Conservation (phyloP, 2,888 invertebrate species). For the Dryobota labecula region DNA sequence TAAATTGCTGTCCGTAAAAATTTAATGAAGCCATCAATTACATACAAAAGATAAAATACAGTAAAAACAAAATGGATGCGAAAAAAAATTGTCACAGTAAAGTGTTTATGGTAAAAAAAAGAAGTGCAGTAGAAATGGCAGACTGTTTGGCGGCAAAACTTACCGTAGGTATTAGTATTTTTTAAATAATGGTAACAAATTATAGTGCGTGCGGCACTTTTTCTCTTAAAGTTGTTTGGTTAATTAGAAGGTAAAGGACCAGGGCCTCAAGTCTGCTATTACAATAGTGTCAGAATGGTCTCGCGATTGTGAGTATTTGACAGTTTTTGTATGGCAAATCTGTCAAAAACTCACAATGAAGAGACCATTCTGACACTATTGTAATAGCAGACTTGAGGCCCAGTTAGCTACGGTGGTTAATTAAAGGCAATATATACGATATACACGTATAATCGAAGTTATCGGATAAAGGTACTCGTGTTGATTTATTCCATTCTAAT, state of each 20-base stretch:
- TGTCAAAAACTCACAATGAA: too few relatives aligned
- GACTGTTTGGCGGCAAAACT: conserved; percentile 45
- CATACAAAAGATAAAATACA: conserved; percentile 19
- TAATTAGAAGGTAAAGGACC: conserved; percentile 2
- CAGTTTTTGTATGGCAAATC: too few relatives aligned
- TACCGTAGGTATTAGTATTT: too few relatives aligned
- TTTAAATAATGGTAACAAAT: not conserved
- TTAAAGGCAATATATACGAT: not conserved
- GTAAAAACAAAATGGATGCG: not conserved
- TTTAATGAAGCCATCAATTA: conserved; percentile 21
- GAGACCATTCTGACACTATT: too few relatives aligned
- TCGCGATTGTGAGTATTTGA: too few relatives aligned
- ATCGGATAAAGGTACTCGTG: not conserved
- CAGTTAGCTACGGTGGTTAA: conserved; percentile 13
- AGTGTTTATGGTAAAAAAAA: conserved; percentile 19
- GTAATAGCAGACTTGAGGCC: too few relatives aligned
- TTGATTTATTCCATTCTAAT: too few relatives aligned
- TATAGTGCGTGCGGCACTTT: not conserved
- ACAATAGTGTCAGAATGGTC: too few relatives aligned
- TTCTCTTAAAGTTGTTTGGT: not conserved
- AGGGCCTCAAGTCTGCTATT: too few relatives aligned
- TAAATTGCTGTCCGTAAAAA: conserved; percentile 25
- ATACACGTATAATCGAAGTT: not conserved
- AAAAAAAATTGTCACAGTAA: conserved; percentile 6
- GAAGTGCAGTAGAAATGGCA: conserved; percentile 9